Evolutionary conservation across 2,797 vertebrate species (phyloP).

Genomic region (Acestrorhynchus altus): DNA sequence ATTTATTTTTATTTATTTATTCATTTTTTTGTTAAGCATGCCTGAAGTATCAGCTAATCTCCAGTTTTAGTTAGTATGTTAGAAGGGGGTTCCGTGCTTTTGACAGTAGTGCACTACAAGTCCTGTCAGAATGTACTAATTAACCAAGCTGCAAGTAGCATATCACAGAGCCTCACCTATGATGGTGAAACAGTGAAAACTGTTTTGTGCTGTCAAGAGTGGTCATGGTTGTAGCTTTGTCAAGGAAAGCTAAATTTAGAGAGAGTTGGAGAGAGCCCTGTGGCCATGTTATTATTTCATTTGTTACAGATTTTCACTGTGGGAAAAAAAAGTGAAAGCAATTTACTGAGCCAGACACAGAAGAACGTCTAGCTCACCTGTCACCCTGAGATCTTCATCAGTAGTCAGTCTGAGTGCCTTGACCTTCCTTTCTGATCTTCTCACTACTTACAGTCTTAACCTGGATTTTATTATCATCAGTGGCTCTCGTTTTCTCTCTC

Average conservation of each 20-base stretch:
- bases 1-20: no score
- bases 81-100: background rate
- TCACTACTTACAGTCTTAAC: constrained; percentile 37
- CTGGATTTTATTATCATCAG: constrained; percentile 40
- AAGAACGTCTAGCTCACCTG: constrained; percentile 38
- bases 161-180: constrained; percentile 16
- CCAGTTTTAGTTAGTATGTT: background rate
- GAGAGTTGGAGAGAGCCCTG: constrained; percentile 30
- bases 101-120: background rate
- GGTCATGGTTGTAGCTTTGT: constrained; percentile 24
- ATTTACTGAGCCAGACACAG: constrained; percentile 41
- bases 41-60: no score
- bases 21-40: no score
- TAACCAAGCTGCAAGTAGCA: background rate
- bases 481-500: constrained; percentile 17
- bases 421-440: constrained; percentile 46
- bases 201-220: constrained; percentile 14
- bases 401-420: constrained; percentile 42
- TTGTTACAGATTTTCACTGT: constrained; percentile 24
- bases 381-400: constrained; percentile 52
- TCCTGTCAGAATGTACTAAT: constrained; percentile 18
- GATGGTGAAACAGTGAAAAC: constrained; percentile 13
- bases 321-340: constrained; percentile 46
- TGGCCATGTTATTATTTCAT: constrained; percentile 39
- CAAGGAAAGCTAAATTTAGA: constrained; percentile 21